Base-by-base conservation (phyloP, 2,888 invertebrate genomes). In the Hirtodrosophila confusa region DNA sequence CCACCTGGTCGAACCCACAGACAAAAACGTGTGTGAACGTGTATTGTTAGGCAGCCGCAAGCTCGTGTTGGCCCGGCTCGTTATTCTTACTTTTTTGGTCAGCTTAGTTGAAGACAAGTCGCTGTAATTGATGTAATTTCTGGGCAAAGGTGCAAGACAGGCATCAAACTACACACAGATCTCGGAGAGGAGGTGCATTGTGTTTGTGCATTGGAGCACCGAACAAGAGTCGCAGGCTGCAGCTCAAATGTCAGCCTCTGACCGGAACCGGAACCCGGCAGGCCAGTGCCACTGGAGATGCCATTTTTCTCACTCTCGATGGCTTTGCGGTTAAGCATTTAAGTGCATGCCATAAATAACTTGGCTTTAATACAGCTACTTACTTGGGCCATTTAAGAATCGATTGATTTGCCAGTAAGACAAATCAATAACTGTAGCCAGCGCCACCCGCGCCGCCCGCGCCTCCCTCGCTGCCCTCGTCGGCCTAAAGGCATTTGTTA, bases 71-170 rank as follows among this genome's bases (percentile, higher is more conserved):
- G 41, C 54, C 56, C 37, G 56, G 39, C 69, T 82, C 82, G 88
- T 82, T 87, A 87, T 87, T 82, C 88, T 87, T 87, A 82, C 85
- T 69, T 75, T 84, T 82, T 77, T 68, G 85, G 78, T 75, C 57
- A 63, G 87, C 78, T 77, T 69, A 70, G 87, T 64, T 63, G 87
- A 80, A 72, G 86, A 75, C 78, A 80, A 78, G 82, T 78, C 86
- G 69, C 60, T 58, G 86, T 83, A 85, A 83, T 83, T 83, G 82
- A 87, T 83, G 82, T 83, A 83, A 87, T 83, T 85, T 82, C 73
- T 78, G 82, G 69, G 69, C 75, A 63, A 64, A 71, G 78, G 74
- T 77, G 77, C 78, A 69, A 62, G 74, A 39, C 78, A 75, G 83
- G 82, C 82, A 82, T 85, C 82, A 78, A 67, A 73, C 82, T 80